Evolutionary conservation across 2,113 vertebrate genomes (phyloP).

Genomic region (Chaetodon auriga): DNA sequence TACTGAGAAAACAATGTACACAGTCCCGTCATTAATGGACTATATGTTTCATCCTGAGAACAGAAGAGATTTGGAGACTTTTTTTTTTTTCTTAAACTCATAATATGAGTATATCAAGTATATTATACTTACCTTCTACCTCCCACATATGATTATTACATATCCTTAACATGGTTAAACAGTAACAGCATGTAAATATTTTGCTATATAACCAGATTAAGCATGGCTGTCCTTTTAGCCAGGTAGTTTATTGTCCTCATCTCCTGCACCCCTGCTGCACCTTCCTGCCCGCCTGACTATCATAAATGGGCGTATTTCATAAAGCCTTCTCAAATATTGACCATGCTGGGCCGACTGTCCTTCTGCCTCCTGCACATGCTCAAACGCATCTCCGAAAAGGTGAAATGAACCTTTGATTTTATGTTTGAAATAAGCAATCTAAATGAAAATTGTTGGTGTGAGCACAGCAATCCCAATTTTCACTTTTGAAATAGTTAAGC

Average conservation of each 20-base stretch:
- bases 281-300: conserved; percentile 66
- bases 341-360: conserved; percentile 39
- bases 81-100: conserved; percentile 12
- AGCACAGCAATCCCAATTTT: background rate
- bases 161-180: conserved; percentile 37
- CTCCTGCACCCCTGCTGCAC: conserved; percentile 57
- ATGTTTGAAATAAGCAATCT: conserved; percentile 5
- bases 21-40: background rate
- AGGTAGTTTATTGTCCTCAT: conserved; percentile 69
- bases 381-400: conserved; percentile 36
- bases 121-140: background rate
- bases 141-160: conserved; percentile 17
- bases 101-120: no score
- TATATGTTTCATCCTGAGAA: background rate
- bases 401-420: conserved; percentile 17
- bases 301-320: conserved; percentile 75
- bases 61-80: background rate
- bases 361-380: conserved; percentile 42
- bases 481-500: background rate
- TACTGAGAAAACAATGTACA: background rate
- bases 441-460: conserved; percentile 9
- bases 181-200: conserved; percentile 43
- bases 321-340: conserved; percentile 83
- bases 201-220: conserved; percentile 31
- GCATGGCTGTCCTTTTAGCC: conserved; percentile 25